These are phyloP conservation scores for Pterocles orientalis DNA, from an alignment of 2,113 vertebrate species.

Conservation along the genomic window DNA sequence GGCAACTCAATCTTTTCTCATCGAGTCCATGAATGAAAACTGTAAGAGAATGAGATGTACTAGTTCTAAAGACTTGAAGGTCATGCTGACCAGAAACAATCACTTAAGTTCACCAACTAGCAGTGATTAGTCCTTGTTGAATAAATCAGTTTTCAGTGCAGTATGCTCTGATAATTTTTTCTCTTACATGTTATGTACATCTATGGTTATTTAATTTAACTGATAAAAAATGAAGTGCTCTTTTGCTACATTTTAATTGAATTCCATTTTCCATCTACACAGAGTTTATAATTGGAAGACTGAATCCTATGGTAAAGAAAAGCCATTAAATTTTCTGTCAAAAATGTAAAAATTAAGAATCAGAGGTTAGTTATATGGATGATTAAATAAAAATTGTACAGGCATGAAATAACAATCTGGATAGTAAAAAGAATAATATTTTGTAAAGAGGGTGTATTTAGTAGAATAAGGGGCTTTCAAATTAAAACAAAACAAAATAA, in stretches of 20 bases:
- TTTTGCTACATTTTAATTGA: not conserved
- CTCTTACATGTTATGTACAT: not conserved
- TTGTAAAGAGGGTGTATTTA: not conserved
- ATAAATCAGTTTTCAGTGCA: not conserved
- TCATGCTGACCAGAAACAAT: not conserved
- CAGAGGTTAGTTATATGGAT: not conserved
- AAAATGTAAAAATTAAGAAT: not conserved
- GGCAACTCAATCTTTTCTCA: not conserved
- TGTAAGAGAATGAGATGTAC: not conserved
- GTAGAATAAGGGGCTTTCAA: not conserved
- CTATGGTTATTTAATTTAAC: not conserved
- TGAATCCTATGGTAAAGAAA: not conserved
- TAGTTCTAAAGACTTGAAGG: not conserved
- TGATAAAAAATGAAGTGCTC: not conserved
- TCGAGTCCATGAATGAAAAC: not conserved
- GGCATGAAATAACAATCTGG: not conserved
- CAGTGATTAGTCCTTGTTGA: not conserved
- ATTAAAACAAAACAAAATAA: not conserved
- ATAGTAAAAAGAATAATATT: not conserved
- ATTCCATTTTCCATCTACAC: not conserved
- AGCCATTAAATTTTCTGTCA: not conserved
- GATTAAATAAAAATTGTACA: not conserved
- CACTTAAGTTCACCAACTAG: not conserved
- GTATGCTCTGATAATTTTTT: not conserved
- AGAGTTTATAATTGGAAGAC: not conserved